A percentile compares a stretch with the other conserved stretches of the same genome.
Evolutionary conservation across 1,140 invertebrate species (phyloP).

Genomic region (Zaprionus nigranus): DNA sequence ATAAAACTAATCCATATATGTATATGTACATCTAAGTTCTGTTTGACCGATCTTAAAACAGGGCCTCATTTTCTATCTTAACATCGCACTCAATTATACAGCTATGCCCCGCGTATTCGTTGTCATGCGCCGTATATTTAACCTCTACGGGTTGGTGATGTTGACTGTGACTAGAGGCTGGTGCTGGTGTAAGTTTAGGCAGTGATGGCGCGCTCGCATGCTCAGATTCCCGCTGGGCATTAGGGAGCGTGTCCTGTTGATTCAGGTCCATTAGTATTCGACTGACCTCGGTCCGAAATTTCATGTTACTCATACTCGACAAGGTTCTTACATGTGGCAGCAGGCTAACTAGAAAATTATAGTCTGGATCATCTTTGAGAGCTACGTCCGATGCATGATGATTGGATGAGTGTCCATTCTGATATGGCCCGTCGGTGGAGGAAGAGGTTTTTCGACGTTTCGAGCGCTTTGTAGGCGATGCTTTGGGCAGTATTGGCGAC

Average conservation of each 20-base stretch:
- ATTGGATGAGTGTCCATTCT: constrained; percentile 8
- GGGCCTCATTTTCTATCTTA: constrained; percentile 69
- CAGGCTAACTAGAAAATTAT: constrained; percentile 65
- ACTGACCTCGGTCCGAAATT: constrained; percentile 61
- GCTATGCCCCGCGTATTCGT: constrained; percentile 33
- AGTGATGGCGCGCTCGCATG: constrained; percentile 4
- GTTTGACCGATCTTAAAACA: constrained; percentile 29
- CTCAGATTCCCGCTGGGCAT: neutral
- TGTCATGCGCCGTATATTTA: constrained; percentile 21
- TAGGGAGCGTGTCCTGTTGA: constrained; percentile 34
- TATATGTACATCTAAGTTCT: constrained; percentile 8
- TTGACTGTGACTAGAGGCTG: constrained; percentile 11
- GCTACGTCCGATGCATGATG: neutral
- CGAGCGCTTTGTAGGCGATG: constrained; percentile 40
- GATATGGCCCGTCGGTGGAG: constrained; percentile 28
- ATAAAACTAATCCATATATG: constrained; percentile 1
- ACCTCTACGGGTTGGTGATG: neutral
- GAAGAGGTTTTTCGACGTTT: constrained; percentile 41
- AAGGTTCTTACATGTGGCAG: constrained; percentile 66
- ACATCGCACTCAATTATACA: constrained; percentile 68
- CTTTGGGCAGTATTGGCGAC: constrained; percentile 36
- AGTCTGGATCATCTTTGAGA: constrained; percentile 60
- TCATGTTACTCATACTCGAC: constrained; percentile 60
- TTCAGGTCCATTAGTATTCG: constrained; percentile 64
- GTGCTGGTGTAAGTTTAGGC: constrained; percentile 44